Conservation (phyloP, 2,113 vertebrate species). For the Mustelus asterias region DNA sequence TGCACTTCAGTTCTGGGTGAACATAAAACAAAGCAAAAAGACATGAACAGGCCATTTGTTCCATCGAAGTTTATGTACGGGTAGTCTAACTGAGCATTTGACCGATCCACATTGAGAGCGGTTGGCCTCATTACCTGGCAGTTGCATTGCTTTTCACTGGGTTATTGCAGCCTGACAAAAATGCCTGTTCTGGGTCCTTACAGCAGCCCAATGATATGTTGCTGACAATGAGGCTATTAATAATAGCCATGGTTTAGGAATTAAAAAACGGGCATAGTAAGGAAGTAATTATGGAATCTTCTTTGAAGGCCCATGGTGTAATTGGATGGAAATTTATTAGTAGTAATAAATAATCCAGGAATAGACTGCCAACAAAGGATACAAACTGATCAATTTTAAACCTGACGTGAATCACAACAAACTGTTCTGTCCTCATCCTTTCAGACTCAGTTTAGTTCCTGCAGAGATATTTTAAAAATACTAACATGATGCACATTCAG, state of each 20-base stretch:
- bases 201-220: not conserved
- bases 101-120: not conserved
- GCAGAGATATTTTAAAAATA: constrained; percentile 1
- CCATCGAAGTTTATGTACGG: not conserved
- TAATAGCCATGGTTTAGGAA: not conserved
- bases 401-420: not conserved
- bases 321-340: not conserved
- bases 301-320: not conserved
- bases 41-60: not conserved
- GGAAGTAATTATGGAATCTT: not conserved
- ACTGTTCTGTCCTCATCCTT: not conserved
- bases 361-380: not conserved
- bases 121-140: not conserved
- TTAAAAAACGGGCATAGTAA: not conserved
- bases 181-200: not conserved
- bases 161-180: not conserved
- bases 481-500: not conserved
- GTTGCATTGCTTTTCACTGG: not conserved
- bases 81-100: not conserved
- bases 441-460: not conserved
- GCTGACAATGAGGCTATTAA: not conserved
- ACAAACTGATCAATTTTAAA: not conserved
- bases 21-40: not conserved
- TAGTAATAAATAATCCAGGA: not conserved
- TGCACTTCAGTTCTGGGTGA: not conserved